Base-by-base conservation (phyloP, 2,797 vertebrate genomes). In the Protonibea diacanthus region DNA sequence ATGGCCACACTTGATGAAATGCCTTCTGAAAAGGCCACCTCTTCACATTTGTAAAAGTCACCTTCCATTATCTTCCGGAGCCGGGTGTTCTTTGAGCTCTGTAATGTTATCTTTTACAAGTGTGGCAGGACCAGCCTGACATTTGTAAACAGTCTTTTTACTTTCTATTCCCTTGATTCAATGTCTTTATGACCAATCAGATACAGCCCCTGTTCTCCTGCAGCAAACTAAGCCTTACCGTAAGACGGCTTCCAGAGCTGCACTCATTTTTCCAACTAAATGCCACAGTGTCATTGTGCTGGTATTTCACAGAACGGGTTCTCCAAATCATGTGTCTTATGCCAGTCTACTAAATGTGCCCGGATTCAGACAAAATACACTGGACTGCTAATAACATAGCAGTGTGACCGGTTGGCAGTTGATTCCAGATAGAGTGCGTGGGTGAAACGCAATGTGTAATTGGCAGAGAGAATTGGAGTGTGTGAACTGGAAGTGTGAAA, bases 41-140 rank as follows among this genome's bases (percentile, higher is more conserved):
- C 89, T 92, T 93, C 89, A 91, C 90, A 89, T 93, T 93, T 91
- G 88, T 89, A 89, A 87, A 89, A 93, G 92, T 92, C 92, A 87
- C 81, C 88, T 91, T 83, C 73, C 77, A 88, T 93, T 91, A 92
- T 90, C 88, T 86, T 88, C 84, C 80, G 80, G 68, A 82, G 85
- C 68, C 57, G 20, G 71, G 52, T 84, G 76, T 83, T 88, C 62
- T 74, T 81, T 84, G 76, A 79, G 63, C 83, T 76, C 74, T 60
- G 84, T 76, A 88, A 92, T 84, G 75, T 86, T 89, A 88, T 92
- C 89, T 79, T 69, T 85, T 81, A 86, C 82, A 90, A 88, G 85
- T 83, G 78, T 86, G 78, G 60, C 81, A 87, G 90, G 74, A 86
- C 85, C 82, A 87, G 89, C 33, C 58, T 93, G 91, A 93, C 91